Base-by-base conservation (phyloP, 2,888 invertebrate genomes). In the Notodonta ziczac region DNA sequence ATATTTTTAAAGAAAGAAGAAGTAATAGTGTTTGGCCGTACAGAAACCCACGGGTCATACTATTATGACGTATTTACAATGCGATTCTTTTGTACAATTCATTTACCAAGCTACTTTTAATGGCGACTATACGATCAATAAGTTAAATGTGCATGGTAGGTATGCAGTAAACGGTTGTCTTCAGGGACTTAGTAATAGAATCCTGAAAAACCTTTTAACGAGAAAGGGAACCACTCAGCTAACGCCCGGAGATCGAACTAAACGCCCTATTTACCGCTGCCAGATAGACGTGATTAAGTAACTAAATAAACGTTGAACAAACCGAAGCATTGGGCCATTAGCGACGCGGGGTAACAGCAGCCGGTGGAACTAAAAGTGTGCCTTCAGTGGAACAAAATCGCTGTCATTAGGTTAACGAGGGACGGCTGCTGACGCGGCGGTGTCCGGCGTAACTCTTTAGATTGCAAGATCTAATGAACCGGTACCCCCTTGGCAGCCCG, bases 361-460 rank as follows among this genome's bases (percentile, higher is more conserved):
- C 90, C 88, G 88, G 84, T 82, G 79, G 81, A 88, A 89, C 89
- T 88, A 88, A 90, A 90, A 90, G 86, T 89, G 84, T 86, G 87
- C 87, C 85, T 83, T 82, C 84, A 82, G 81, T 81, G 83, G 84
- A 87, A 87, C 85, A 84, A 90, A 91, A 91, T 91, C 88, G 89
- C 85, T 90, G 86, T 91, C 91, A 91, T 93, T 93, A 93, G 89
- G 85, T 87, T 91, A 91, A 91, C 91, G 92, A 91, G 90, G 85
- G 86, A 75, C 80, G 82, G 82, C 78, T 77, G 89, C 90, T 90
- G 91, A 90, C 88, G 87, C 86, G 82, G 89, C 88, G 84, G 82
- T 79, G 84, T 78, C 82, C 82, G 81, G 78, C 83, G 83, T 84
- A 87, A 87, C 89, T 88, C 87, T 87, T 86, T 87, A 83, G 83